Percentiles rank a stretch among this genome's conserved stretches.
These are phyloP conservation scores for Seriola aureovittata DNA, from an alignment of 2,113 vertebrate genomes.

Conservation along the genomic window DNA sequence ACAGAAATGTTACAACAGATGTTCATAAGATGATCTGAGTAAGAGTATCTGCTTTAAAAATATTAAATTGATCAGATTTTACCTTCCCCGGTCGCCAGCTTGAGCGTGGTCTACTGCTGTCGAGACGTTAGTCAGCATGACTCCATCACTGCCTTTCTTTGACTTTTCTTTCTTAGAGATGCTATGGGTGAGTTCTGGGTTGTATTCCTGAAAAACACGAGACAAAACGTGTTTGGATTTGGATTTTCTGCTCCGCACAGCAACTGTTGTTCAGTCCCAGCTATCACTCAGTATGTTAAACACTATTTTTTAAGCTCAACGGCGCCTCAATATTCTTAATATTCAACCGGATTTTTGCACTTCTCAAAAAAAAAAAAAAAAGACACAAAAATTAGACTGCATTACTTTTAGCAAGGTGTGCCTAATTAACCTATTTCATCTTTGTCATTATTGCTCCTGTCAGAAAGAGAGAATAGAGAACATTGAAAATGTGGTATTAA, in stretches of 20 bases:
- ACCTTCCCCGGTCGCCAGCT: conserved; percentile 90
- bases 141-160: conserved; percentile 89
- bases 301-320: no score
- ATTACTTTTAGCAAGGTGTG: no score
- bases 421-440: neutral
- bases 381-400: no score
- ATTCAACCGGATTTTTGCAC: no score
- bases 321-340: no score
- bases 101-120: conserved; percentile 79
- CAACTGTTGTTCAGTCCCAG: neutral
- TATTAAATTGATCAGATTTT: neutral
- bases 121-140: conserved; percentile 84
- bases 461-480: no score
- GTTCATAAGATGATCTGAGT: neutral
- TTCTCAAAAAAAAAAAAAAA: no score
- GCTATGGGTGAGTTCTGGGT: conserved; percentile 90
- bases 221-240: neutral
- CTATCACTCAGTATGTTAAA: neutral
- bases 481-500: no score
- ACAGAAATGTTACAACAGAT: neutral
- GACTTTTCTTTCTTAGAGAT: conserved; percentile 90
- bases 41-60: neutral
- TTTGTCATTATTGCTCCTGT: neutral
- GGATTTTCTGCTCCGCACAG: neutral
- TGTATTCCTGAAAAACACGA: conserved; percentile 89